Evolutionary conservation across 2,797 vertebrate species (phyloP), one percentile per base, ranked within the genome.

Genomic region (Danio choprae): DNA sequence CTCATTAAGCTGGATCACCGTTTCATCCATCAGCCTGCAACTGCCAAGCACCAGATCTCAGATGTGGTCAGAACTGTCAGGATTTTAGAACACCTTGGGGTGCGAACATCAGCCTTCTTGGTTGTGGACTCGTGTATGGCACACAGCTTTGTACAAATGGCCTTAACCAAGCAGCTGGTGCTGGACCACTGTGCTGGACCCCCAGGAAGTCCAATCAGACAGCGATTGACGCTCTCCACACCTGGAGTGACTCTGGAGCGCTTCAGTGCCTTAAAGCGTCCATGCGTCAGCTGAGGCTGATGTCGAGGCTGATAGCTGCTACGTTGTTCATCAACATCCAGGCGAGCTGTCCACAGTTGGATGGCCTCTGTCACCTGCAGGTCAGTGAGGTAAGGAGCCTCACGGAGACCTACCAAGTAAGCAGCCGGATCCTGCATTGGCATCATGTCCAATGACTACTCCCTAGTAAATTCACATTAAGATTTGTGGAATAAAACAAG

Each of bases 341-440:
- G 41, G n/a, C 65, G 38, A 63, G 38, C 60, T 65, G 41, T 44
- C 41, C 41, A 65, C 41, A 46, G 41, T 63, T 22, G 63, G 18
- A 46, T 65, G 63, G 59, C 58, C 59, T 51, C 50, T n/a, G 58
- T 75, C 59, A 75, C 41, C 59, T 75, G 58, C 16, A 18, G 58
- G 43, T 62, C 58, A 50, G 58, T 63, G 5, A 75, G 58, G 73
- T 75, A 75, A n/a, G 44, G 9, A 48, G 44, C 72, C 72, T 74
- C 71, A 20, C 40, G 41, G 51, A 74, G 38, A 29, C 40, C 71
- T 40, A 59, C 71, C 41, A 74, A 40, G 55, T 46, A 74, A 60
- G n/a, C n/a, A 59, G 71, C 71, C 8, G 72, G n/a, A 56, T 20
- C 50, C 69, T 56, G 69, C n/a, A 74, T 58, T 73, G 44, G 70